Conservation (phyloP, 1,140 invertebrate species). For the Marisa cornuarietis region DNA sequence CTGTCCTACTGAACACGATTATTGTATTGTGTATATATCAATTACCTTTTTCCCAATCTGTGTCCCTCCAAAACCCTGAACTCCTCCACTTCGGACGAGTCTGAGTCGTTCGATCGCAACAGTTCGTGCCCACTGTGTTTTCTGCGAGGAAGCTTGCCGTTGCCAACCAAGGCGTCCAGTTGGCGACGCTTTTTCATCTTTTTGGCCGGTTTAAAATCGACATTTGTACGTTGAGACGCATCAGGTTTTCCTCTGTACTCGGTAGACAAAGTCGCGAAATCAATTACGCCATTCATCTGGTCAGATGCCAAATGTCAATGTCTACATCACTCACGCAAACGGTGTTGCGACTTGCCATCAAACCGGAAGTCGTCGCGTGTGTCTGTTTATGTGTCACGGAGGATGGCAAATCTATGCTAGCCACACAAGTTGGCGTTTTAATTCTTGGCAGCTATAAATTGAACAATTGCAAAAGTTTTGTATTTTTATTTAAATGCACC, state of each 20-base stretch:
- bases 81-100: constrained; percentile 65
- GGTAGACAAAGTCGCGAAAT: constrained; percentile 22
- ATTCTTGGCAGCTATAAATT: too few relatives aligned
- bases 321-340: neutral
- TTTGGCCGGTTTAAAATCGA: constrained; percentile 65
- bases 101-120: constrained; percentile 55
- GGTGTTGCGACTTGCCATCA: neutral
- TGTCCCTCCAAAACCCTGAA: constrained; percentile 54
- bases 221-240: constrained; percentile 52
- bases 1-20: too few relatives aligned
- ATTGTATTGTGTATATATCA: neutral
- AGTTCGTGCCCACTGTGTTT: constrained; percentile 59
- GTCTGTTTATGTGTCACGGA: too few relatives aligned
- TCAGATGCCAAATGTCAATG: neutral
- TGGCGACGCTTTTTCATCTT: constrained; percentile 68
- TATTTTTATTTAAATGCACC: too few relatives aligned
- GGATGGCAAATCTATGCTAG: neutral
- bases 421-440: neutral
- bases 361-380: constrained; percentile 13
- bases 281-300: constrained; percentile 20
- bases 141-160: constrained; percentile 57
- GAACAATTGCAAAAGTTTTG: too few relatives aligned
- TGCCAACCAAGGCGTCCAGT: constrained; percentile 65
- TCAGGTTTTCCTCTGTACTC: constrained; percentile 41
- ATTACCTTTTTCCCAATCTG: constrained; percentile 47